These are phyloP conservation scores for Ondatra zibethicus DNA, from an alignment of 2,113 vertebrate genomes.

Conservation along the genomic window DNA sequence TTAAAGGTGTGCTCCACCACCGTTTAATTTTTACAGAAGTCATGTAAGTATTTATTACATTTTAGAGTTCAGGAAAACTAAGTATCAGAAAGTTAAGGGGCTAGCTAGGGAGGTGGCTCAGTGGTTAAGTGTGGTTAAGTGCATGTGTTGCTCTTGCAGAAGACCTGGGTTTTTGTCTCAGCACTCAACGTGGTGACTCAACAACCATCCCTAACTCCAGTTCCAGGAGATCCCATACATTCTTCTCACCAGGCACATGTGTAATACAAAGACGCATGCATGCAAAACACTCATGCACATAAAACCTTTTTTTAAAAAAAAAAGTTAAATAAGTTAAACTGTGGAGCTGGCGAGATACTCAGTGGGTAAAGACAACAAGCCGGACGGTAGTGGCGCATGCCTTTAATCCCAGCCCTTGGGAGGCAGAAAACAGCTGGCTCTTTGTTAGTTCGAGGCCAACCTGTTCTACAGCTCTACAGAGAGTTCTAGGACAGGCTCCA, in stretches of 20 bases:
- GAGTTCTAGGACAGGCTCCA: too few relatives aligned
- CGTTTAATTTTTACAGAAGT: neutral
- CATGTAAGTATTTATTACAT: neutral
- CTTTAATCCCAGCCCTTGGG: too few relatives aligned
- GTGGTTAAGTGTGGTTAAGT: neutral
- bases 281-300: neutral
- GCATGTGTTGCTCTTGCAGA: neutral
- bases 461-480: too few relatives aligned
- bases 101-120: neutral
- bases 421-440: too few relatives aligned
- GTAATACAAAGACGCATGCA: neutral
- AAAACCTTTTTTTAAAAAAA: neutral
- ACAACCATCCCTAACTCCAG: neutral
- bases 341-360: neutral
- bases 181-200: neutral
- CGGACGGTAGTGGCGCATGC: too few relatives aligned
- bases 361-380: neutral
- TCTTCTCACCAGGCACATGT: neutral
- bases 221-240: neutral
- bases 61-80: conserved; percentile 13
- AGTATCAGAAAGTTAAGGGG: neutral
- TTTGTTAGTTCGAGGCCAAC: too few relatives aligned
- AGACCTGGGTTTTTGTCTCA: neutral
- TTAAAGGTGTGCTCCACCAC: too few relatives aligned
- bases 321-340: neutral